Conservation (phyloP, 2,888 invertebrate genomes). For the Malacosoma neustria region DNA sequence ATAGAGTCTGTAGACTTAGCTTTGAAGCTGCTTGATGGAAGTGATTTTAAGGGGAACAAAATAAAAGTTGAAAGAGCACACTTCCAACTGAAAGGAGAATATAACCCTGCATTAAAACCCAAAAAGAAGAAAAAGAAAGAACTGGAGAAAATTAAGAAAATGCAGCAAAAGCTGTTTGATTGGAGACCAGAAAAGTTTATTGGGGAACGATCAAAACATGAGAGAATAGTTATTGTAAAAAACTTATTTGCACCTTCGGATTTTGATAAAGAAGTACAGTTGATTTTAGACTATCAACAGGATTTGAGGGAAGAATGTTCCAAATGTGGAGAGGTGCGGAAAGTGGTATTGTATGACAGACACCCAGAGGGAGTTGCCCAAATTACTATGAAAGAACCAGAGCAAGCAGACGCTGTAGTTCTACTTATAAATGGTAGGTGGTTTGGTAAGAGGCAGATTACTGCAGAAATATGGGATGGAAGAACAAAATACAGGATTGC, state of each 20-base stretch:
- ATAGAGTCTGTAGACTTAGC: slow-evolving; percentile 97
- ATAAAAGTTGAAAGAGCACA: slow-evolving; percentile 93
- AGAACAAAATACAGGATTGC: slow-evolving; percentile 92
- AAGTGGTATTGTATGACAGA: slow-evolving; percentile 92
- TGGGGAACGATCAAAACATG: slow-evolving; percentile 90
- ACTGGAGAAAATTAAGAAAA: slow-evolving; percentile 92
- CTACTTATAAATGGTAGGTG: slow-evolving; percentile 90
- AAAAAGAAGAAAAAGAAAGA: slow-evolving; percentile 92
- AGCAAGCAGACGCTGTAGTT: slow-evolving; percentile 94
- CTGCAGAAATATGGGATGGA: slow-evolving; percentile 96
- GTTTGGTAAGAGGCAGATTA: slow-evolving; percentile 90
- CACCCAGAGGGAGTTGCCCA: slow-evolving; percentile 97
- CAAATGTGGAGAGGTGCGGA: slow-evolving; percentile 94
- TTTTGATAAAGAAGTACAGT: slow-evolving; percentile 91
- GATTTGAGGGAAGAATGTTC: slow-evolving; percentile 91
- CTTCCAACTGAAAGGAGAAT: slow-evolving; percentile 95
- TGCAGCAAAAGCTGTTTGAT: slow-evolving; percentile 95
- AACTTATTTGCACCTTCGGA: slow-evolving; percentile 93
- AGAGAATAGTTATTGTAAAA: slow-evolving; percentile 93
- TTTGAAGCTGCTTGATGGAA: slow-evolving; percentile 92
- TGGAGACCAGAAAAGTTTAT: slow-evolving; percentile 96
- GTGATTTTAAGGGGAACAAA: slow-evolving; percentile 83
- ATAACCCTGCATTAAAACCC: slow-evolving; percentile 93
- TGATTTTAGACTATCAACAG: slow-evolving; percentile 93
- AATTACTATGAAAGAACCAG: slow-evolving; percentile 91